Percentiles rank a stretch among this genome's conserved stretches.
Conservation (phyloP, 2,113 vertebrate genomes). For the Prinia subflava region DNA sequence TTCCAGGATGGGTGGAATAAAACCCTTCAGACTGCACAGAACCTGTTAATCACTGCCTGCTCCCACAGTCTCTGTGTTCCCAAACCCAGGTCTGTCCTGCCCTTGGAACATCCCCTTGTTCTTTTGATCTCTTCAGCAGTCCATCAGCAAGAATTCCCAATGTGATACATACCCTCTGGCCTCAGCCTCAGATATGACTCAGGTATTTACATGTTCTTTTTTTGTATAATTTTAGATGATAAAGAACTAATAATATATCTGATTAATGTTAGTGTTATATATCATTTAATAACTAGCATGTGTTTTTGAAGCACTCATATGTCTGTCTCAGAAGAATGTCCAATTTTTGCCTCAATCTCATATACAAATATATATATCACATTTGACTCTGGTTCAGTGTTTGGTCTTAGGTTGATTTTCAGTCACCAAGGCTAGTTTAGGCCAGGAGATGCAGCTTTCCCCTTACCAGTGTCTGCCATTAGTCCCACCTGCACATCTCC, state of each 20-base stretch:
- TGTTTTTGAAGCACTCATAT: neutral
- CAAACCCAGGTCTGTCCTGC: neutral
- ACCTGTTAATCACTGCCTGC: neutral
- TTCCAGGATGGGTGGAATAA: neutral
- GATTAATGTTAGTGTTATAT: neutral
- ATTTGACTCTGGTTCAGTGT: neutral
- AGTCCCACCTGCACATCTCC: neutral
- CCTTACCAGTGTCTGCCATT: neutral
- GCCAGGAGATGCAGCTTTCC: neutral
- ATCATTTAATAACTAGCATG: neutral
- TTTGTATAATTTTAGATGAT: neutral
- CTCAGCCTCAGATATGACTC: neutral
- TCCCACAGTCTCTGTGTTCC: neutral
- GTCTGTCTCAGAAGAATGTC: neutral
- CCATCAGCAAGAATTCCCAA: neutral
- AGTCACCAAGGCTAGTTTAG: neutral
- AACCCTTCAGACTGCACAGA: neutral
- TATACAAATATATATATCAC: neutral
- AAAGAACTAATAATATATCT: neutral
- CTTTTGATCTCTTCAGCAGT: neutral
- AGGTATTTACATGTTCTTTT: neutral
- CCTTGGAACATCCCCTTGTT: neutral
- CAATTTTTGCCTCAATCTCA: neutral
- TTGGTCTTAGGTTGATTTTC: neutral
- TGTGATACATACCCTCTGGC: neutral